Base-by-base conservation (phyloP, 2,797 vertebrate species). In the Gymnoscopelus braueri region DNA sequence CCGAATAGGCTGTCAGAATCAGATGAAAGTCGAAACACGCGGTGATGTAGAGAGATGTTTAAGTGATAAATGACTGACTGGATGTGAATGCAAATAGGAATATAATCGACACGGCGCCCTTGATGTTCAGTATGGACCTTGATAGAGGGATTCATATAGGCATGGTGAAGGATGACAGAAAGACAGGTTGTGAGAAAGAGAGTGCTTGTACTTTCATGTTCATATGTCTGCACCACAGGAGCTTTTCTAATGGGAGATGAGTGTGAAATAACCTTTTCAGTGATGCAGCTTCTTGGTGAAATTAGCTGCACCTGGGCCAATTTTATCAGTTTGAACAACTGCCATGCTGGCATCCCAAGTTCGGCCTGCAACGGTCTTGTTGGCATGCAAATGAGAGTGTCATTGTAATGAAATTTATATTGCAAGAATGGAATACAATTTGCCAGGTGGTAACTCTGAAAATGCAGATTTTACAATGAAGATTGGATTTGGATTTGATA, bases 321-420 rank as follows among this genome's bases (percentile, higher is more conserved):
- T 58, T 70, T 73, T 71, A 75, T 75, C 71, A 82, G 63, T 81
- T 15, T 65, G 65, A 88, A 82, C 84, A 86, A 80, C 77, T 89
- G 84, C 75, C 77, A 74, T 14, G 60, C 71, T 80, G 74, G 78
- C 74, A 80, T 44, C 56, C 48, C 29, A 6, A 60, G 64, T 67
- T 65, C 60, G 71, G 70, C 84, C 74, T 77, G 83, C 73, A 67
- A 65, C 69, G 50, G 68, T 66, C 79, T 78, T 78, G 76, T 84
- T 88, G 61, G 70, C 80, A 86, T 85, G 82, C 87, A 78, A 80
- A 87, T 80, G 55, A 6, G 5, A 76, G 63, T 69, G 73, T 72
- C 74, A 65, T 60, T 35, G 60, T 85, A 80, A 85, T 86, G 71
- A 80, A 83, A 82, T 72, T 62, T 65, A 78, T 86, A 69, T 78